Base-by-base conservation (phyloP, 2,888 invertebrate species). In the Athalia circularis region DNA sequence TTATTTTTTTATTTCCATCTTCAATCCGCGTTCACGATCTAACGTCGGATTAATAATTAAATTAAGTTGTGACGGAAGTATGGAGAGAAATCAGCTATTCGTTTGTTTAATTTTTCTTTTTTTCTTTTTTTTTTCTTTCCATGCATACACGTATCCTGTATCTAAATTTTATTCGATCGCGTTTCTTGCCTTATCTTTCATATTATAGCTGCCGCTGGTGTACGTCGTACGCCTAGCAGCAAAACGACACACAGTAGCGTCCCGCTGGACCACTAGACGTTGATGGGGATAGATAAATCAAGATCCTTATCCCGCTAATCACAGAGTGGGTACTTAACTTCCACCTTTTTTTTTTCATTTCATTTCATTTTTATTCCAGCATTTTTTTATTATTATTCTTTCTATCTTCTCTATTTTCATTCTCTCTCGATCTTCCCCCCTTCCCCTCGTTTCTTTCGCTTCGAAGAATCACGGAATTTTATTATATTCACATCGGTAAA, bases 251-350 rank as follows among this genome's bases (percentile, higher is more conserved):
- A 59, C 72, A 59, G 77, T 61, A 77, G 77, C 77, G 48, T 59
- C 77, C 77, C 77, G 70, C 68, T 78, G 78, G 78, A 72, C 78
- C 72, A 72, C 15, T 57, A 78, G 54, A 77, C 76, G 62, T 62
- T 79, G 80, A 82, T 82, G 80, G 78, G 76, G 65, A 43, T 65
- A 80, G 82, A 85, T 86, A 86, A 86, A 86, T 86, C 84, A 84
- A 85, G 86, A 86, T 86, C 80, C 80, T 77, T 84, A 86, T 85
- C 86, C 77, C 74, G 79, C 82, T 85, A 86, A 86, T 86, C 87
- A 82, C 77, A 82, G 76, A 75, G 72, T 64, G 59, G 48, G 72
- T 59, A 61, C 62, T 61, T 48, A 50, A 75, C 62, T 62, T 75
- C 62, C n/a, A 9, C 52, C 75, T 48, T 6, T 50, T 45, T 45